Evolutionary conservation across 2,113 vertebrate species (phyloP).

Genomic region (Amblyopsis rosae): DNA sequence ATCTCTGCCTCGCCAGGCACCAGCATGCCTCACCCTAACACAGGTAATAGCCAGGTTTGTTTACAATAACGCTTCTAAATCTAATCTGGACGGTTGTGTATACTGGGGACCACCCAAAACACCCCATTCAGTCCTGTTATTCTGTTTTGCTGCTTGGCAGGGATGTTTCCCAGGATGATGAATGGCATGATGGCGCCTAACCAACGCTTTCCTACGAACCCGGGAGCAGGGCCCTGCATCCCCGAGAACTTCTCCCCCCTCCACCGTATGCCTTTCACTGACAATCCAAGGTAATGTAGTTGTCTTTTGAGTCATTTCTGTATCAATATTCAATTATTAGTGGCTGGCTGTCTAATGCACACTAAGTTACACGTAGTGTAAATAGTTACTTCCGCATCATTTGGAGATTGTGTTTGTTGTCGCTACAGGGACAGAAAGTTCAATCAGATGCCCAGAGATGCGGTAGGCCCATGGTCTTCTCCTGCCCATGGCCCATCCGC

Average conservation of each 20-base stretch:
- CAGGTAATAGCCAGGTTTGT: slow-evolving; percentile 71
- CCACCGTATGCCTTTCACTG: slow-evolving; percentile 83
- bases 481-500: slow-evolving; percentile 63
- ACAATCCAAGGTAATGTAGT: slow-evolving; percentile 76
- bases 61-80: not conserved
- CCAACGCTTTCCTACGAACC: slow-evolving; percentile 83
- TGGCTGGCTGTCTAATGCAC: too few species aligned
- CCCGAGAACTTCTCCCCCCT: slow-evolving; percentile 83
- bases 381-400: not conserved
- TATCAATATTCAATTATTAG: not conserved
- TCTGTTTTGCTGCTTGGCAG: slow-evolving; percentile 60
- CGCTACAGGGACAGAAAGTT: slow-evolving; percentile 88
- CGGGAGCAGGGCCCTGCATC: slow-evolving; percentile 79
- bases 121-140: not conserved
- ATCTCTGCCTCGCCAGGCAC: slow-evolving; percentile 61
- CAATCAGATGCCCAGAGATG: slow-evolving; percentile 83
- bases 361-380: not conserved
- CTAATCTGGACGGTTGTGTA: not conserved
- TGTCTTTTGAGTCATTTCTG: not conserved
- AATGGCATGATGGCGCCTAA: slow-evolving; percentile 90
- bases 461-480: slow-evolving; percentile 80
- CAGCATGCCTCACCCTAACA: slow-evolving; percentile 80
- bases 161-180: slow-evolving; percentile 88
- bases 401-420: slow-evolving; percentile 1
- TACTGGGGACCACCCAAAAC: not conserved